These are phyloP conservation scores for Oedothorax gibbosus DNA, from an alignment of 1,140 invertebrate species.

Conservation along the genomic window DNA sequence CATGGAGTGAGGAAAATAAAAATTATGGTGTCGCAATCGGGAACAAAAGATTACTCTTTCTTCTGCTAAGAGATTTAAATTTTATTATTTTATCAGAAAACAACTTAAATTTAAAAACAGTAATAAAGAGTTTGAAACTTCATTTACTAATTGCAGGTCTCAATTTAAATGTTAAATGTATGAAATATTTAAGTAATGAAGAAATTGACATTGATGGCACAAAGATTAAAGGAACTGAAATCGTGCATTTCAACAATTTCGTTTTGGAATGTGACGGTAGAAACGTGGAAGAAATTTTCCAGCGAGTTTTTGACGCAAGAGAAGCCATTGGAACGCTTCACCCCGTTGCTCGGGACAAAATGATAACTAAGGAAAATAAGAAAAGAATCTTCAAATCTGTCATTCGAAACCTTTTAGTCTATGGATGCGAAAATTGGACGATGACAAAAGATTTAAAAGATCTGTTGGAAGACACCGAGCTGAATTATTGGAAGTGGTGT, in stretches of 20 bases:
- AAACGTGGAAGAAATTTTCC: not conserved
- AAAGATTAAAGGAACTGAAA: not conserved
- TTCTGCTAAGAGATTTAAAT: not conserved
- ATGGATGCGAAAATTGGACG: conserved; percentile 33
- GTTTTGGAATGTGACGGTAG: conserved; percentile 18
- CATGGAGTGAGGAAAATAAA: conserved; percentile 2
- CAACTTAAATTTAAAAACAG: not conserved
- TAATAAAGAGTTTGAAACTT: not conserved
- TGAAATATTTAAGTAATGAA: conserved; percentile 13
- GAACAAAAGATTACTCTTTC: not conserved
- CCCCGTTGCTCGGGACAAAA: conserved; percentile 10
- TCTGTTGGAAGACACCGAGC: not conserved
- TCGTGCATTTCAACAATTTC: not conserved
- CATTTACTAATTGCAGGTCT: not conserved
- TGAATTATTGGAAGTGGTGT: conserved; percentile 42
- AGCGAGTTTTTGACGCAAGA: not conserved
- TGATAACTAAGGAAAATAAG: not conserved
- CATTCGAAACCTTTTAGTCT: not conserved
- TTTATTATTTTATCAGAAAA: conserved; percentile 12
- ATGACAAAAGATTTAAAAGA: not conserved
- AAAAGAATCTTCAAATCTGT: conserved; percentile 21
- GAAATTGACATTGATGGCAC: not conserved
- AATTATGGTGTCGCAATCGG: conserved; percentile 6
- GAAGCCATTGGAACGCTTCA: conserved; percentile 7
- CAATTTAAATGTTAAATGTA: conserved; percentile 4